Base-by-base conservation (phyloP, 2,888 invertebrate genomes). In the Deroplatys truncata region DNA sequence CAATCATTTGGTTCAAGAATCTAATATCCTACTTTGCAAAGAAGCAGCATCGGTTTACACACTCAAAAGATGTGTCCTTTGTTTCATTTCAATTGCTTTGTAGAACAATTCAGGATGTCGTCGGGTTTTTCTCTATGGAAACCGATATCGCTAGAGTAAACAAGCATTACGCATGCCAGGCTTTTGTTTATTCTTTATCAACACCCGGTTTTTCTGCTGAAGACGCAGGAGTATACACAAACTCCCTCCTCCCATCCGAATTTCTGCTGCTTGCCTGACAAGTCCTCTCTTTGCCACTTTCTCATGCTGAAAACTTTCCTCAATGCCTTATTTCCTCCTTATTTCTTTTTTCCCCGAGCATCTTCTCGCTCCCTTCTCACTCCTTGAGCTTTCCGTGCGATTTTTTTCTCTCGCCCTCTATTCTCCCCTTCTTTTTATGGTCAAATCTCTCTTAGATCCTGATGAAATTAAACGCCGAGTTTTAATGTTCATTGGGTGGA, bases 391-490 rank as follows among this genome's bases (percentile, higher is more conserved):
- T 72, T 25, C 82, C 35, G 43, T 88, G 29, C 86, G 56, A 56
- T 10, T 72, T 88, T 89, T 90, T 90, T 86, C 90, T 89, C 85
- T 86, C 91, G 89, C 89, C 88, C 89, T 87, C 35, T 92, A 91
- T 91, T 90, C 91, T 91, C 92, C 92, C 92, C 92, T 90, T 91
- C 92, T 93, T 94, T 93, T 93, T 93, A 93, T 93, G 93, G 93
- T 93, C 93, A 93, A 93, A 94, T 93, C 94, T 94, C 93, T 93
- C 93, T 93, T 93, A 93, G 93, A 94, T 93, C 93, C 93, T 93
- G 93, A 94, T 93, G 93, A 94, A 94, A 94, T 94, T 94, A 94
- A 94, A 94, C 93, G 94, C 93, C 93, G 93, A 93, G 93, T 94
- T 94, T 94, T 94, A 94, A 94, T 94, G 94, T 93, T 93, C 94